These are phyloP conservation scores for Drosophila setosimentum DNA, from an alignment of 2,888 invertebrate genomes.

Conservation along the genomic window DNA sequence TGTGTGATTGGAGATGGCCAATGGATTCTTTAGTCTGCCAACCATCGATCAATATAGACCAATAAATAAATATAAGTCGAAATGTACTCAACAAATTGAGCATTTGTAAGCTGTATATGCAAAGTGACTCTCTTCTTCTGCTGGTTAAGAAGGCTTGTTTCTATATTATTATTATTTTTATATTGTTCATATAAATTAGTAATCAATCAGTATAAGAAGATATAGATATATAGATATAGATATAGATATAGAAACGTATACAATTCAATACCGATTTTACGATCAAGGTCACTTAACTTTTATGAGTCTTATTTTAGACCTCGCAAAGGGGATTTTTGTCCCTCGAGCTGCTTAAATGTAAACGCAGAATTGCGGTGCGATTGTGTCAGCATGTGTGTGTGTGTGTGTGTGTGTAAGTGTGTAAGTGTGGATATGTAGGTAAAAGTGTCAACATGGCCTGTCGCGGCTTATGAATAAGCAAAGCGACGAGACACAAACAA, in stretches of 20 bases:
- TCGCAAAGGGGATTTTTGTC: slow-evolving; percentile 13
- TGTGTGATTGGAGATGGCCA: background rate
- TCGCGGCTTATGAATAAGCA: slow-evolving; percentile 63
- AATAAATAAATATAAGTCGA: no score
- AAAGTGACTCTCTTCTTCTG: no score
- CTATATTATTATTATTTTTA: no score
- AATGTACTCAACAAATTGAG: no score
- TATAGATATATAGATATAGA: no score
- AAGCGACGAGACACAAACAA: slow-evolving; percentile 44
- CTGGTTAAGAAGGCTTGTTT: no score
- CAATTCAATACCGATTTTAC: background rate
- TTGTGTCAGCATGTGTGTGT: background rate
- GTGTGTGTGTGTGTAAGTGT: background rate
- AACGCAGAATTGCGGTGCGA: slow-evolving; percentile 10
- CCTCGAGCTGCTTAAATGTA: slow-evolving; percentile 12
- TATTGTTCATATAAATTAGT: no score
- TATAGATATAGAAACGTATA: background rate
- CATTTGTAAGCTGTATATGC: no score
- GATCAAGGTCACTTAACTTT: background rate
- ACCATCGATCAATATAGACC: no score
- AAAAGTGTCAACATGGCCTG: slow-evolving; percentile 58
- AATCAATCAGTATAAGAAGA: no score
- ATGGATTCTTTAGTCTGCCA: background rate
- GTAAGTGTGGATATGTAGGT: slow-evolving; percentile 8
- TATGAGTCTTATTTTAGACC: background rate